phyloP scores from a whole-genome alignment of 2,888 invertebrate genomes.

The Drosophila infuscata region DNA sequence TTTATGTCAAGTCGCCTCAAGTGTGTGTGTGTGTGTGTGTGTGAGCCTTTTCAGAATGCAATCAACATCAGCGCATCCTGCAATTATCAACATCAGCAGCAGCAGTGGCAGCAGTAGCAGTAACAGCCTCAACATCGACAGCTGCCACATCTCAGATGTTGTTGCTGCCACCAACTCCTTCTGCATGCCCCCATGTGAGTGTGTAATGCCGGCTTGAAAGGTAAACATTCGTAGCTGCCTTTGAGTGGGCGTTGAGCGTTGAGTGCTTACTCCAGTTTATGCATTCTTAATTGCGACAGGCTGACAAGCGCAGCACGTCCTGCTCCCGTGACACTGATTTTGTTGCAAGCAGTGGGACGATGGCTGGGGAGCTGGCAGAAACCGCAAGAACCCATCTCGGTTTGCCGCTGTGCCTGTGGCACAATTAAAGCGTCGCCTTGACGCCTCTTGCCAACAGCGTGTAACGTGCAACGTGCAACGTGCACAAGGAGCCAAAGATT shows the following conservation, averaged over 20 bases:
- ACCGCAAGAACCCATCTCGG: slow-evolving; percentile 6
- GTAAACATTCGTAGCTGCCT: slow-evolving; percentile 60
- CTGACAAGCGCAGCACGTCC: slow-evolving; percentile 56
- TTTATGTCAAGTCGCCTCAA: slow-evolving; percentile 75
- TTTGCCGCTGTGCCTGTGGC: slow-evolving; percentile 25
- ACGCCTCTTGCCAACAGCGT: slow-evolving; percentile 20
- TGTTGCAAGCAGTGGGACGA: slow-evolving; percentile 4
- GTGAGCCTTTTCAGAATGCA: slow-evolving; percentile 70
- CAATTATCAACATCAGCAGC: slow-evolving; percentile 74
- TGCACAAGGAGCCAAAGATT: slow-evolving; percentile 69
- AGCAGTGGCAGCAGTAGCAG: slow-evolving; percentile 18
- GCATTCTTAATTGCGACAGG: slow-evolving; percentile 78
- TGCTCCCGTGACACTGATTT: slow-evolving; percentile 82
- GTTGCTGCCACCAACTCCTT: slow-evolving; percentile 36
- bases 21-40: slow-evolving; percentile 47
- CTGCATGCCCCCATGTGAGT: background rate
- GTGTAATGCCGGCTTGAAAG: slow-evolving; percentile 42
- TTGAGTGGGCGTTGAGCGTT: slow-evolving; percentile 43
- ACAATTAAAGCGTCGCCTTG: slow-evolving; percentile 47
- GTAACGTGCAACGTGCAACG: slow-evolving; percentile 23
- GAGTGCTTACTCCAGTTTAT: slow-evolving; percentile 79
- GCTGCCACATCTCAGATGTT: slow-evolving; percentile 37
- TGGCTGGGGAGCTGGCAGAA: slow-evolving; percentile 16
- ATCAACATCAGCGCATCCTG: slow-evolving; percentile 80
- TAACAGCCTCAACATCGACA: slow-evolving; percentile 32